A percentile compares a stretch with the other conserved stretches of the same genome.
phyloP scores from a whole-genome alignment of 2,797 vertebrate genomes.

The Amphiprion clarkii region DNA sequence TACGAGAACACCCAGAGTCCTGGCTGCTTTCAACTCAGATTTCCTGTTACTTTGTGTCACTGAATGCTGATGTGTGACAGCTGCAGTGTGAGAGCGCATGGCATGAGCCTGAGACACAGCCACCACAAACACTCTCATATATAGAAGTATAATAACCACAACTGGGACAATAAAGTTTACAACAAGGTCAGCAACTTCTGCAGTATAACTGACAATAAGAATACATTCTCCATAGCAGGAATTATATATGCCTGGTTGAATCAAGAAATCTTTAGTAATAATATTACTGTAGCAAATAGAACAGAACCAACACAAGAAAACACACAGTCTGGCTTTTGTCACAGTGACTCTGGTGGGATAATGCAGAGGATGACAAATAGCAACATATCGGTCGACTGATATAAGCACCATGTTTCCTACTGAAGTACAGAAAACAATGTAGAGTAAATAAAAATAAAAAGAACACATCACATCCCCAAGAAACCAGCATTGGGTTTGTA shows the following conservation, averaged over 20 bases:
- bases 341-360: slow-evolving; percentile 9
- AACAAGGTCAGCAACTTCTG: slow-evolving; percentile 10
- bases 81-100: too few species aligned
- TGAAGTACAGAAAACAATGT: background rate
- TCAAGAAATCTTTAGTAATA: fast-evolving
- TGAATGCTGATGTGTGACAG: background rate
- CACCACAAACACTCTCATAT: slow-evolving; percentile 21
- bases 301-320: slow-evolving; percentile 41
- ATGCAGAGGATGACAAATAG: slow-evolving; percentile 16
- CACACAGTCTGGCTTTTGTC: background rate
- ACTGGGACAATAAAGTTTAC: slow-evolving; percentile 12
- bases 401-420: slow-evolving; percentile 35
- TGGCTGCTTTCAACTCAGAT: slow-evolving; percentile 6
- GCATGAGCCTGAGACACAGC: too few species aligned
- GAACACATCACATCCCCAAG: slow-evolving; percentile 10
- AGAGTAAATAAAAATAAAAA: background rate
- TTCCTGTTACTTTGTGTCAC: background rate
- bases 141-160: background rate
- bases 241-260: background rate
- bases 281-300: background rate
- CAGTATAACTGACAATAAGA: background rate
- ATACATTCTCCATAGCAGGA: slow-evolving; percentile 46
- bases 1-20: slow-evolving; percentile 26
- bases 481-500: slow-evolving; percentile 53
- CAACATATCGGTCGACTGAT: slow-evolving; percentile 28